These are phyloP conservation scores for Muricea muricata DNA, from an alignment of 92 coral and sea anemone genomes.

Conservation along the genomic window DNA sequence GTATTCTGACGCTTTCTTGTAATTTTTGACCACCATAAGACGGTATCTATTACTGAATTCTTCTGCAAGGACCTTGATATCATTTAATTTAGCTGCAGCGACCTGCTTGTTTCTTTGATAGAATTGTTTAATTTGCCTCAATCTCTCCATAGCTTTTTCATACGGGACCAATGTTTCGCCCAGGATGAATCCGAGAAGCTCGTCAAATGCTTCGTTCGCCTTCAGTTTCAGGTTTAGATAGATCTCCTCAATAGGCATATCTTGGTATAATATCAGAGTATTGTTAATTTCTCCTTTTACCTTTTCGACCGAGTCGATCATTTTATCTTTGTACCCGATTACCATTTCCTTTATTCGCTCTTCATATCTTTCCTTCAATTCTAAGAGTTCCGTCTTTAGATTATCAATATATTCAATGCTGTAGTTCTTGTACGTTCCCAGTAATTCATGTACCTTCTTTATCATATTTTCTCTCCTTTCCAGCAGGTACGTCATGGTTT, in stretches of 20 bases:
- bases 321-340: not conserved
- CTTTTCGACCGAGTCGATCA: constrained; percentile 2
- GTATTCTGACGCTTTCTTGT: not conserved
- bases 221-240: constrained; percentile 11
- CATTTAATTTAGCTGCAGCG: constrained; percentile 1
- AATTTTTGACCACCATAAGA: not conserved
- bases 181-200: not conserved
- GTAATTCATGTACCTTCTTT: constrained; percentile 56
- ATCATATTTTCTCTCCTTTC: not conserved
- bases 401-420: constrained; percentile 23
- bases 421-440: constrained; percentile 50
- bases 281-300: not conserved
- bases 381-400: not conserved
- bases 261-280: not conserved
- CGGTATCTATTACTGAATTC: not conserved
- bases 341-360: not conserved
- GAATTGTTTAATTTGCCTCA: not conserved
- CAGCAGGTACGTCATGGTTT: constrained; percentile 71
- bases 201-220: not conserved
- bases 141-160: not conserved
- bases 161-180: constrained; percentile 1
- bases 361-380: not conserved
- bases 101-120: not conserved
- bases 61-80: not conserved
- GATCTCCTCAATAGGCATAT: constrained; percentile 29